Conservation (phyloP, 23 tunicate genomes). For the Ciona savignyi region DNA sequence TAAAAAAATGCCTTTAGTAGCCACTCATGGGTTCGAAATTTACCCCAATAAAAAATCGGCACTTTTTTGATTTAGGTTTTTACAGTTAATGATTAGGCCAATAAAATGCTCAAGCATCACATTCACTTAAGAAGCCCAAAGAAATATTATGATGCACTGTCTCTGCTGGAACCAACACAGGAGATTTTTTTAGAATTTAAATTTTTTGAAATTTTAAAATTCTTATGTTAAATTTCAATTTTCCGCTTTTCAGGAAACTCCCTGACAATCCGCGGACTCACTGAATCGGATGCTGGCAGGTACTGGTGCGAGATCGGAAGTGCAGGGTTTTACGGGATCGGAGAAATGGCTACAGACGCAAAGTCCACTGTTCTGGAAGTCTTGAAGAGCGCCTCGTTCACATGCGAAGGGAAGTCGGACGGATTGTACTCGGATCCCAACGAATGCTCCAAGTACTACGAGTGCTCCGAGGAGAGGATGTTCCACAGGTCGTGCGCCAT, state of each 20-base stretch:
- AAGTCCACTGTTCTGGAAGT: constrained; percentile 29
- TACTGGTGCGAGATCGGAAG: constrained; percentile 64
- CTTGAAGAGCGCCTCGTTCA: not conserved
- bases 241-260: constrained; percentile 25
- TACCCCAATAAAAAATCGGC: no score
- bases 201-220: not conserved
- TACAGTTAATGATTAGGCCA: no score
- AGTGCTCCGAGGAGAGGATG: constrained; percentile 5
- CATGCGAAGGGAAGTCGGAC: constrained; percentile 12
- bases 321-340: constrained; percentile 17
- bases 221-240: not conserved
- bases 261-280: constrained; percentile 9
- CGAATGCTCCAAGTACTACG: constrained; percentile 22
- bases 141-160: no score
- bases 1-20: no score
- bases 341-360: constrained; percentile 52
- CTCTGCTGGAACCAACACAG: no score
- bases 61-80: no score
- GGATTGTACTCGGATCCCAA: constrained; percentile 21
- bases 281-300: constrained; percentile 42
- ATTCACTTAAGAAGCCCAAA: no score
- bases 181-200: not conserved
- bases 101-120: no score
- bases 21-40: no score
- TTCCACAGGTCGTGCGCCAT: constrained; percentile 15